These are phyloP conservation scores for Paracyclopina nana DNA, from an alignment of 1,140 invertebrate genomes.

Conservation along the genomic window DNA sequence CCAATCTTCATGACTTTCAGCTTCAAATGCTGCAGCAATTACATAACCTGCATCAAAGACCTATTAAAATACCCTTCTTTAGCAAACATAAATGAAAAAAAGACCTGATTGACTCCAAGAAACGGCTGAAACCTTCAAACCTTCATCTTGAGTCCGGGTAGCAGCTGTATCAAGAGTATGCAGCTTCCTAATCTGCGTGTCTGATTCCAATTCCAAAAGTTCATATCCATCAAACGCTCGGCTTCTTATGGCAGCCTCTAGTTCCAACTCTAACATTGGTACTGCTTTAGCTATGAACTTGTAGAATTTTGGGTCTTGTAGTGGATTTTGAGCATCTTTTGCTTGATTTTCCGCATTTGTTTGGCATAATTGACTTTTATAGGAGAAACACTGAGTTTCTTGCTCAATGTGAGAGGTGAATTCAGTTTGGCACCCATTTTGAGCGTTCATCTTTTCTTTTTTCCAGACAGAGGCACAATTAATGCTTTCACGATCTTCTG, in stretches of 20 bases:
- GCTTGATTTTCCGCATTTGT: neutral
- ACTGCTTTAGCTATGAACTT: constrained; percentile 4
- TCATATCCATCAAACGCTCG: constrained; percentile 16
- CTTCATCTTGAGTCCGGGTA: neutral
- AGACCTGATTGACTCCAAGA: constrained; percentile 13
- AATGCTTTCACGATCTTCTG: neutral
- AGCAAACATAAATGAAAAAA: too few species aligned
- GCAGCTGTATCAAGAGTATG: constrained; percentile 11
- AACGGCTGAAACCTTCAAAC: constrained; percentile 5
- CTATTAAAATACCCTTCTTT: too few species aligned
- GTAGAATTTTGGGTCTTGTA: neutral
- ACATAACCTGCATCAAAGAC: too few species aligned
- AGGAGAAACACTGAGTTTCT: neutral
- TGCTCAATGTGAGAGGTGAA: neutral
- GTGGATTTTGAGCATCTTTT: neutral
- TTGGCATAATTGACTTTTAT: constrained; percentile 2
- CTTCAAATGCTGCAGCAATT: constrained; percentile 7
- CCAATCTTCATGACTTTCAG: constrained; percentile 12
- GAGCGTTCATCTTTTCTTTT: neutral
- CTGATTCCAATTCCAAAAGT: constrained; percentile 2
- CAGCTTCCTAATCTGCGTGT: constrained; percentile 4
- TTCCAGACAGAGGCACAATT: neutral
- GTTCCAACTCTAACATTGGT: constrained; percentile 10
- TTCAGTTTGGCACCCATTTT: neutral
- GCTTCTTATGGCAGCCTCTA: constrained; percentile 1